Evolutionary conservation across 2,113 vertebrate species (phyloP), one percentile per base, ranked within the genome.

Genomic region (Cairina moschata): DNA sequence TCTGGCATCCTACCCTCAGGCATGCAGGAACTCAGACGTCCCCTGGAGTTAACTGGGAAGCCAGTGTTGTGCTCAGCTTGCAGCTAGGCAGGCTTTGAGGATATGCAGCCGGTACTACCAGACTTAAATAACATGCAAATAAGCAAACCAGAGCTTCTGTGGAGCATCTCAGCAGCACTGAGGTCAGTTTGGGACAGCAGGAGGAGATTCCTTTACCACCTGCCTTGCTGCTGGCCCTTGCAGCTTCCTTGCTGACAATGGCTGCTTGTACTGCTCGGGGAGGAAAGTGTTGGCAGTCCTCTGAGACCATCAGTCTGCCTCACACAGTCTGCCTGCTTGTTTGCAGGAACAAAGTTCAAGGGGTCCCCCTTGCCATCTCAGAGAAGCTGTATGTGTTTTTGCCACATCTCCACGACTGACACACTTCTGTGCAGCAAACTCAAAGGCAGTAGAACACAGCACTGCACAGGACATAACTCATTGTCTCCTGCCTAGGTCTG

Each of bases 331-430:
- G 32, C 50, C 38, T 66, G 26, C 54, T 56, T 90, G 21, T 86
- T 87, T 75, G 34, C 81, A 89, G 54, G 31, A 92, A 55, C 69
- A 62, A 25, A 44, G 66, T 67, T 66, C 54, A 82, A 69, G 28
- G 42, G 11, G 15, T 34, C 60, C 34, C 9, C 88, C 31, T 67
- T 44, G 28, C 8, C 82, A 55, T n/a, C 14, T 79, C 40, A 17
- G 48, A 62, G 50, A 40, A 77, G 55, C 16, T 60, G 44, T 50
- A 46, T 0, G 1, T 21, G 8, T 50, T 93, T 91, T 59, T 74
- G 56, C 38, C 40, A 38, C 8, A 22, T 69, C 91, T 62, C 31
- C 40, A 69, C 73, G 12, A 28, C 20, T 28, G 20, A 48, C 44
- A 72, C 13, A 7, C 38, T 86, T 91, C 13, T 32, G 32, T 44